Conservation (phyloP, 2,113 vertebrate genomes). For the Coregonus clupeaformis region DNA sequence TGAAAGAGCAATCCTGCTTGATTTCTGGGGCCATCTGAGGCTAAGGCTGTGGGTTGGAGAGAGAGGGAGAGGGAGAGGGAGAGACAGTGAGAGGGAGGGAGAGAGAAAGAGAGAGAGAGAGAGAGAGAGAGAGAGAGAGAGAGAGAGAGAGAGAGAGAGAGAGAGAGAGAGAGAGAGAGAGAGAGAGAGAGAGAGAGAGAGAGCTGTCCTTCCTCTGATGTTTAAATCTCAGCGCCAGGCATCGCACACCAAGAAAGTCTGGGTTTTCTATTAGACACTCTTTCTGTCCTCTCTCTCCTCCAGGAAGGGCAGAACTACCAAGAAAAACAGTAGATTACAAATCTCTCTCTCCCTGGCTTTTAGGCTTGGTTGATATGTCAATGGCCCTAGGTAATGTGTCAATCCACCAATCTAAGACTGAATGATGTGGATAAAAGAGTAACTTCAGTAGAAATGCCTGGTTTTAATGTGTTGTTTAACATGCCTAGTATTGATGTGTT, state of each 20-base stretch:
- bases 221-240: constrained; percentile 65
- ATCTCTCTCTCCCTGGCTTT: constrained; percentile 12
- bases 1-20: constrained; percentile 52
- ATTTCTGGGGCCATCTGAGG: constrained; percentile 43
- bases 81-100: too few species aligned
- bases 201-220: constrained; percentile 50
- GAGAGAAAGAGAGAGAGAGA: too few species aligned
- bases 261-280: constrained; percentile 61
- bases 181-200: constrained; percentile 8
- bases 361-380: constrained; percentile 35
- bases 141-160: too few species aligned
- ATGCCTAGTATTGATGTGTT: constrained; percentile 18
- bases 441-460: constrained; percentile 7
- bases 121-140: too few species aligned
- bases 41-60: constrained; percentile 33
- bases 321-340: constrained; percentile 50
- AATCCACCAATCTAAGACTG: constrained; percentile 31
- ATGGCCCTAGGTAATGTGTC: constrained; percentile 22
- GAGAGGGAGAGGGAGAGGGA: background rate
- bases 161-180: too few species aligned
- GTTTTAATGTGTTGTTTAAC: background rate
- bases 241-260: constrained; percentile 65
- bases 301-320: constrained; percentile 32
- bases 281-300: constrained; percentile 38
- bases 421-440: constrained; percentile 16